These are phyloP conservation scores for Virgularia gustaviana DNA, from an alignment of 92 coral and sea anemone genomes.

Conservation along the genomic window DNA sequence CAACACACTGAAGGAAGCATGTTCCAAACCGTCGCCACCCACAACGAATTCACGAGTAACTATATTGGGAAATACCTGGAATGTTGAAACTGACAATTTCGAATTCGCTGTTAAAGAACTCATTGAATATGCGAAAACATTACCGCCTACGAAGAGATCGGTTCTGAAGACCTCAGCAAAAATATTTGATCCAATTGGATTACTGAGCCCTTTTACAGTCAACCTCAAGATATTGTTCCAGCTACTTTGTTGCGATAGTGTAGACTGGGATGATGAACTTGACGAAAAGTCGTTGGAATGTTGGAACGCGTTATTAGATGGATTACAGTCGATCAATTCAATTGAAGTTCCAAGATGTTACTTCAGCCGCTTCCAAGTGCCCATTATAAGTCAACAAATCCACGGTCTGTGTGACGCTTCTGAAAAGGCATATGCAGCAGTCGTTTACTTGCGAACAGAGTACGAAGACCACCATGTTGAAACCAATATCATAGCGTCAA, in stretches of 20 bases:
- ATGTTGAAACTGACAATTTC: slow-evolving; percentile 40
- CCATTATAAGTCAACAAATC: not conserved
- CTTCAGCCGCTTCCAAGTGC: not conserved
- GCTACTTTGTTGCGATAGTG: not conserved
- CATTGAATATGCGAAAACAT: slow-evolving; percentile 17
- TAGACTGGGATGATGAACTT: not conserved
- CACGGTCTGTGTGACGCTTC: not conserved
- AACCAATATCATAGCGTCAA: not conserved
- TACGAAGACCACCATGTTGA: slow-evolving; percentile 1
- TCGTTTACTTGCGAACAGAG: slow-evolving; percentile 1
- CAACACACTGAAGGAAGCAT: slow-evolving; percentile 38
- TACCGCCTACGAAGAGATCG: slow-evolving; percentile 46
- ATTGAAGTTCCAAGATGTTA: slow-evolving; percentile 2
- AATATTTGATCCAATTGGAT: slow-evolving; percentile 57
- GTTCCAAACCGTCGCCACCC: slow-evolving; percentile 35
- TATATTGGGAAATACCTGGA: slow-evolving; percentile 55
- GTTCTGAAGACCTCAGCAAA: slow-evolving; percentile 55
- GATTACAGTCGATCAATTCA: not conserved
- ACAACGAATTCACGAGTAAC: slow-evolving; percentile 14
- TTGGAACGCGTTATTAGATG: not conserved
- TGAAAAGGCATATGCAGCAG: slow-evolving; percentile 4
- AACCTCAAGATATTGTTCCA: not conserved
- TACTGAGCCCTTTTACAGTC: slow-evolving; percentile 40
- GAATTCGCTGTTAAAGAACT: slow-evolving; percentile 29
- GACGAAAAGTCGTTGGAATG: not conserved